A percentile compares a stretch with the other conserved stretches of the same genome.
These are phyloP conservation scores for Tokudaia tokunoshimensis DNA, from an alignment of 2,797 vertebrate genomes.

Conservation along the genomic window DNA sequence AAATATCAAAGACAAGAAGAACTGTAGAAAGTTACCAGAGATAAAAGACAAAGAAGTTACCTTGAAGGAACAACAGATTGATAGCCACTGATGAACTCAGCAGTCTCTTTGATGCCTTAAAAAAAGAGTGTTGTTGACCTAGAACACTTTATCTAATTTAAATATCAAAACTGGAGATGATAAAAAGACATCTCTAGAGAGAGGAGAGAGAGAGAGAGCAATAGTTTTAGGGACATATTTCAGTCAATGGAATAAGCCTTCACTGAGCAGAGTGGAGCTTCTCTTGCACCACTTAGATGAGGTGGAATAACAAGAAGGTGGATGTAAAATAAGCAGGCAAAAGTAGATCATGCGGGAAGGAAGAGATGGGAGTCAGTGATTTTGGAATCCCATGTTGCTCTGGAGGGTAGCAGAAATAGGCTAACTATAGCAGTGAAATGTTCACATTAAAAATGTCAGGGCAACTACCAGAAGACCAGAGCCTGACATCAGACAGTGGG, in stretches of 20 bases:
- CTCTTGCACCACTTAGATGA: not conserved
- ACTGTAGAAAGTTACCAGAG: constrained; percentile 1
- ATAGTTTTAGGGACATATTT: not conserved
- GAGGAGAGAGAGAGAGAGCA: not conserved
- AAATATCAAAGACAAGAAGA: constrained; percentile 42
- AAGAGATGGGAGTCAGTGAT: not conserved
- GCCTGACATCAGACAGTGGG: not conserved
- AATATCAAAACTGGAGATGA: constrained; percentile 14
- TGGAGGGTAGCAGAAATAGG: not conserved
- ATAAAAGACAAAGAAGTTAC: constrained; percentile 22
- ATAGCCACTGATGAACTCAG: not conserved
- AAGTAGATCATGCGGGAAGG: not conserved
- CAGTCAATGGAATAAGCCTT: not conserved
- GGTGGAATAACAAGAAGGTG: not conserved
- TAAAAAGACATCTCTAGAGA: constrained; percentile 34
- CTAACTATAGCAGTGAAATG: not conserved
- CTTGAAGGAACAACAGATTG: constrained; percentile 30
- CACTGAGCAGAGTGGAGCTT: not conserved
- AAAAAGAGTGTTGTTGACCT: not conserved
- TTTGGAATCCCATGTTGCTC: not conserved
- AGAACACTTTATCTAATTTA: constrained; percentile 7
- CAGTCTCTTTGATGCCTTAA: not conserved
- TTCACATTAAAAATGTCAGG: not conserved
- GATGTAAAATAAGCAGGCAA: constrained; percentile 34
- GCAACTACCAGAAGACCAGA: not conserved